Base-by-base conservation (phyloP, 2,888 invertebrate species). In the Oxytorus armatus region DNA sequence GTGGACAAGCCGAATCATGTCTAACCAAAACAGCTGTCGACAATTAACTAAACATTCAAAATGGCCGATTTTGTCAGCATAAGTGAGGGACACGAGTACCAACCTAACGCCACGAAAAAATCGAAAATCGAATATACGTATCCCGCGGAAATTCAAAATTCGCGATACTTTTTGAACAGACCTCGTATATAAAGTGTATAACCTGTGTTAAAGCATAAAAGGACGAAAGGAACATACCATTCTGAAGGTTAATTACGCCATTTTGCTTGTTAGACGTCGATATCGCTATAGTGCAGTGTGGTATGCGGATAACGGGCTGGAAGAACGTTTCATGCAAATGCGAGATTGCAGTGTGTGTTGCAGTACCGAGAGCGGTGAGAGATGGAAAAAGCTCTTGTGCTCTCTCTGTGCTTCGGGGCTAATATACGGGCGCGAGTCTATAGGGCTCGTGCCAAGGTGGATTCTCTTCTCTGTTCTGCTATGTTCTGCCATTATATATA, bases 281-380 rank as follows among this genome's bases (percentile, higher is more conserved):
- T 72, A 59, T 51, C n/a, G 14, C 11, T 53, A 21, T 53, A 61
- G 36, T n/a, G 21, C n/a, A n/a, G n/a, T n/a, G 23, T 47, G 79
- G 72, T 79, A 79, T 72, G 75, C 79, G 76, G 72, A 79, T 79
- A 76, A 72, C 66, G 72, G 70, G 70, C 33, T 55, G 76, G 72
- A 72, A 76, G 76, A 76, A 72, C 66, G 66, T 76, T 76, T 79
- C 70, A 79, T 79, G 79, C 79, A 79, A 79, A 79, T 79, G 70
- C 59, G 72, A 79, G 70, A 79, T 79, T 79, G 72, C 76, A 47
- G 70, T 57, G 65, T 53, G 51, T 53, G 53, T 53, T 25, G 61
- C 68, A 44, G 8, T 16, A 65, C 16, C 8, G 51, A 25, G 57
- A 57, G 66, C 21, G 25, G 42, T 21, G 70, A 29, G 59, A 33